Evolutionary conservation across 37 sponge, comb jelly and placozoan species (phyloP).

Genomic region (Ephydatia muelleri): DNA sequence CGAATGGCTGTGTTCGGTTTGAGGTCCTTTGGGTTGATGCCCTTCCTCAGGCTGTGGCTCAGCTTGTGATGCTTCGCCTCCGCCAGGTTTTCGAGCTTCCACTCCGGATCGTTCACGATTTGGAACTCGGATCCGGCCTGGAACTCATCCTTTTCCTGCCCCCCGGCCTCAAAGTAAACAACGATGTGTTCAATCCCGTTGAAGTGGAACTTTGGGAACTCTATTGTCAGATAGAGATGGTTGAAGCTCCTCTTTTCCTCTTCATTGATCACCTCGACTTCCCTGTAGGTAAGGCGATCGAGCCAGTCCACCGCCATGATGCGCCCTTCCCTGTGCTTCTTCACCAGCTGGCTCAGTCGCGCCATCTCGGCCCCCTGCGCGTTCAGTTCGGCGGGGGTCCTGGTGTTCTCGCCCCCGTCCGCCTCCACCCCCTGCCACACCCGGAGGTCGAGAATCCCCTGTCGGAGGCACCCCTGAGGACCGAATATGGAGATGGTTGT

Average conservation of each 20-base stretch:
- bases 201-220: constrained; percentile 85
- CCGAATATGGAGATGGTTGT: constrained; percentile 85
- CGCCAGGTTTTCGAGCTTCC: constrained; percentile 89
- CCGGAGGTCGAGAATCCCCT: constrained; percentile 82
- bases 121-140: constrained; percentile 48
- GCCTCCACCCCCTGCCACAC: constrained; percentile 83
- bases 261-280: constrained; percentile 94
- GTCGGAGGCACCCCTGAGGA: constrained; percentile 70
- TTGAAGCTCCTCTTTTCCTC: constrained; percentile 79
- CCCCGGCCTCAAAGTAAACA: constrained; percentile 77
- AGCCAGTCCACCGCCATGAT: constrained; percentile 96
- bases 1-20: constrained; percentile 66
- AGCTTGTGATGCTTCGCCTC: constrained; percentile 92
- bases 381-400: constrained; percentile 64
- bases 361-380: constrained; percentile 68
- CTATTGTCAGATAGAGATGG: constrained; percentile 77
- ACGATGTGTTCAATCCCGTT: constrained; percentile 72
- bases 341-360: constrained; percentile 74
- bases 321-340: constrained; percentile 85
- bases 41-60: constrained; percentile 78
- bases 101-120: constrained; percentile 71
- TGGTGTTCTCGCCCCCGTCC: constrained; percentile 31
- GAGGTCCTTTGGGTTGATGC: constrained; percentile 72
- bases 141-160: constrained; percentile 34
- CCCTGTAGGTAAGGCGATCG: constrained; percentile 90